These are phyloP conservation scores for Hypsibius dujardini DNA, from an alignment of 1,140 invertebrate species.

Conservation along the genomic window DNA sequence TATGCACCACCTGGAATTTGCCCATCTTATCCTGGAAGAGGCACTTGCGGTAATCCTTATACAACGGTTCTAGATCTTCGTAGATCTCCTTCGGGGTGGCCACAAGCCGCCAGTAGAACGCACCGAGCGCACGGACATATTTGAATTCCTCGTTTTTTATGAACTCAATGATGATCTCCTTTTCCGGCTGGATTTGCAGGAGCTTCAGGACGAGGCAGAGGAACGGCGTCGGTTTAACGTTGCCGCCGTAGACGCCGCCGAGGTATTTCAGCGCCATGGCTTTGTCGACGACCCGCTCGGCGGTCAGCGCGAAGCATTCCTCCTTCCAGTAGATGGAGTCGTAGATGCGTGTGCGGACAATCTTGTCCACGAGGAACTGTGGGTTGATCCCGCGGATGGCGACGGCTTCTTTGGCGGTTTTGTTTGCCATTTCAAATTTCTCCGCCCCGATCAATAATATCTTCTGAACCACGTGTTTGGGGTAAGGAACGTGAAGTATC, in stretches of 20 bases:
- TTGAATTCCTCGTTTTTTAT: slow-evolving; percentile 99
- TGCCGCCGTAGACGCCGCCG: slow-evolving; percentile 88
- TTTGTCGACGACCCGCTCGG: slow-evolving; percentile 92
- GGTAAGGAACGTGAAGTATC: neutral
- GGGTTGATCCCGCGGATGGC: slow-evolving; percentile 96
- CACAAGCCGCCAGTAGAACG: slow-evolving; percentile 84
- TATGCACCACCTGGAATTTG: slow-evolving; percentile 73
- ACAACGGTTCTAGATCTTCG: slow-evolving; percentile 92
- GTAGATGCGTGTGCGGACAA: slow-evolving; percentile 90
- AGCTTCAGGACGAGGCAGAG: slow-evolving; percentile 92
- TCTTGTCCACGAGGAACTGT: slow-evolving; percentile 97
- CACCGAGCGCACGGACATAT: slow-evolving; percentile 87
- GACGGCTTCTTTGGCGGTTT: slow-evolving; percentile 94
- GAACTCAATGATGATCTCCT: slow-evolving; percentile 97
- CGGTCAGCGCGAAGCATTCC: slow-evolving; percentile 93
- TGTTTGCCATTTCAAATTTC: slow-evolving; percentile 71
- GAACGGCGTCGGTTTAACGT: slow-evolving; percentile 93
- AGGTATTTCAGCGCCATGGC: slow-evolving; percentile 84
- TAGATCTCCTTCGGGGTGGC: slow-evolving; percentile 87
- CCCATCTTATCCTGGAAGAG: slow-evolving; percentile 60
- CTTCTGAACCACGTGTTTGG: neutral
- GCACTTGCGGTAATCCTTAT: slow-evolving; percentile 91
- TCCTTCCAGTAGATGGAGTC: slow-evolving; percentile 99
- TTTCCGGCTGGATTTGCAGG: slow-evolving; percentile 98
- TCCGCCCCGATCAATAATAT: too few species aligned